phyloP scores from a whole-genome alignment of 1,140 invertebrate genomes.

The roundworm (Caenorhabditis elegans) region DNA sequence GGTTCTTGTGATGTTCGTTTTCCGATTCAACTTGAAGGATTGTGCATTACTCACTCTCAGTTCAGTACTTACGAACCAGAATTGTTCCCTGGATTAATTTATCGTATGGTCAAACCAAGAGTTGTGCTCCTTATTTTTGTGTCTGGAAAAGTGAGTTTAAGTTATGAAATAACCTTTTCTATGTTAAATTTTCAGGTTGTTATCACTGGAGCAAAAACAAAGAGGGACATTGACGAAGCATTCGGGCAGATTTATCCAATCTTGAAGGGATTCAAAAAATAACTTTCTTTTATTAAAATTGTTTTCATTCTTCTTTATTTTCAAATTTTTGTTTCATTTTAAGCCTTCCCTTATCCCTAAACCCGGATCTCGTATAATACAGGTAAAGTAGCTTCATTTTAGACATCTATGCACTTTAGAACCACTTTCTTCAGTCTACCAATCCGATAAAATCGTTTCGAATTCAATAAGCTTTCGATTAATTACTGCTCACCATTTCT shows the following conservation, averaged over 20 bases:
- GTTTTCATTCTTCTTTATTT: not conserved
- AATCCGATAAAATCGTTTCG: too few relatives aligned
- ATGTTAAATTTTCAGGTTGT: conserved; percentile 49
- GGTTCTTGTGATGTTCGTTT: conserved; percentile 99
- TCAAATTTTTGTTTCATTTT: not conserved
- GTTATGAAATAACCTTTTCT: not conserved
- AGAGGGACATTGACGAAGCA: conserved; percentile 97
- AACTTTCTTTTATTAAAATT: conserved; percentile 30
- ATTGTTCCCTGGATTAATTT: conserved; percentile 96
- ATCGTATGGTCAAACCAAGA: conserved; percentile 97
- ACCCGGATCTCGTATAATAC: not conserved
- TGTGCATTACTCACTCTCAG: conserved; percentile 92
- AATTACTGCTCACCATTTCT: too few relatives aligned
- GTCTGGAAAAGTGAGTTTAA: conserved; percentile 80
- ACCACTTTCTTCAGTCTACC: too few relatives aligned
- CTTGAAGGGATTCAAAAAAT: conserved; percentile 94
- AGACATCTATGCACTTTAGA: too few relatives aligned
- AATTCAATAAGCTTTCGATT: too few relatives aligned
- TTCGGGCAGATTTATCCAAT: conserved; percentile 99
- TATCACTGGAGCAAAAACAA: conserved; percentile 86
- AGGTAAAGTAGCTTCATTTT: too few relatives aligned
- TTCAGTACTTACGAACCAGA: conserved; percentile 81
- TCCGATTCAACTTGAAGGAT: conserved; percentile 92
- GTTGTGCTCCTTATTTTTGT: conserved; percentile 99
- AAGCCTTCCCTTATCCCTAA: not conserved